Conservation (phyloP, 2,888 invertebrate species). For the Synanthedon myopaeformis region DNA sequence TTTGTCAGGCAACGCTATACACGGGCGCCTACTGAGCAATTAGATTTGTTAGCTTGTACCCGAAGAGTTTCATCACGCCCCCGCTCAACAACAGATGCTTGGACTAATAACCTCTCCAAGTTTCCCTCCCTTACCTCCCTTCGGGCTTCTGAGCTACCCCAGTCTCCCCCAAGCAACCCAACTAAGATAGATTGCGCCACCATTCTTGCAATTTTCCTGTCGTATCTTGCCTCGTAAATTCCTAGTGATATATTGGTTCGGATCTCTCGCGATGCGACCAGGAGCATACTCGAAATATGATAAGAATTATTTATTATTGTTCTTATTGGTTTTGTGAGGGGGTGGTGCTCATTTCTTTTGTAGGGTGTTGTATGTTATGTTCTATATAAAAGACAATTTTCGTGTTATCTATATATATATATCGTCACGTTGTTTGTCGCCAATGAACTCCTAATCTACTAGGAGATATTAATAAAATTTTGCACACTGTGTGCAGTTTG, state of each 20-base stretch:
- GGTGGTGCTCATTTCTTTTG: slow-evolving; percentile 30
- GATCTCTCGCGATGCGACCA: slow-evolving; percentile 71
- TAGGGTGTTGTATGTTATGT: slow-evolving; percentile 27
- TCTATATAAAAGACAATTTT: not conserved
- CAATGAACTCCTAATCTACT: no score
- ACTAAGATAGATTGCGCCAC: slow-evolving; percentile 91
- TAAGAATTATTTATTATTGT: slow-evolving; percentile 72
- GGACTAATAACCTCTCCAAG: slow-evolving; percentile 73
- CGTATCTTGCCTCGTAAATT: slow-evolving; percentile 91
- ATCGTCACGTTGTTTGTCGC: no score
- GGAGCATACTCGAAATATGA: slow-evolving; percentile 72
- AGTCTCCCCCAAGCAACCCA: slow-evolving; percentile 70
- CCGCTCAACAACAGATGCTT: slow-evolving; percentile 72
- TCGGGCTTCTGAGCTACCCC: slow-evolving; percentile 39
- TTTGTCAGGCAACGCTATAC: slow-evolving; percentile 56
- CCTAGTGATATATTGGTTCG: slow-evolving; percentile 82
- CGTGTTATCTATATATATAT: no score
- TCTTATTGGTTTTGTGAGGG: slow-evolving; percentile 69
- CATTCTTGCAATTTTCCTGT: slow-evolving; percentile 95
- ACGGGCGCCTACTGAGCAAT: slow-evolving; percentile 67
- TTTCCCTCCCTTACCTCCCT: slow-evolving; percentile 57
- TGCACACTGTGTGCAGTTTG: no score
- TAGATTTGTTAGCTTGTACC: slow-evolving; percentile 71
- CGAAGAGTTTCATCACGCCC: slow-evolving; percentile 68
- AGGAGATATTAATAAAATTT: no score